Conservation (phyloP, 2,888 invertebrate species). For the Teleiodes luculella region DNA sequence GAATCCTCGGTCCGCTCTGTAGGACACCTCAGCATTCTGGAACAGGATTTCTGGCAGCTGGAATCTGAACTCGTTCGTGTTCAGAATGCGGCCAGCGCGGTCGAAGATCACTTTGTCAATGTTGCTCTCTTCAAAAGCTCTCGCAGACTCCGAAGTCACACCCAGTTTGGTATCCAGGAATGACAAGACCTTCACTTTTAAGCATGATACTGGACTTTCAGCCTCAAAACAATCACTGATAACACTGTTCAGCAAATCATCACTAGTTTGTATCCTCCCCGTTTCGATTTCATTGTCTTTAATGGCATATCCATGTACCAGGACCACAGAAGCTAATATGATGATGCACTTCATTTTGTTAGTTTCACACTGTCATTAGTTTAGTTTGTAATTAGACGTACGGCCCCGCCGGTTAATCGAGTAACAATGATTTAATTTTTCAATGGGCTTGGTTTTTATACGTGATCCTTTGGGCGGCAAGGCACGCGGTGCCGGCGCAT, state of each 20-base stretch:
- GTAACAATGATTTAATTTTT: constrained; percentile 78
- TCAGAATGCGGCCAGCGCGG: constrained; percentile 83
- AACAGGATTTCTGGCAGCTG: constrained; percentile 85
- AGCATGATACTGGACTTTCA: constrained; percentile 83
- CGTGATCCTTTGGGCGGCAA: constrained; percentile 76
- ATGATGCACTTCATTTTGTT: constrained; percentile 70
- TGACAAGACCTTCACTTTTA: constrained; percentile 86
- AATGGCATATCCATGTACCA: constrained; percentile 70
- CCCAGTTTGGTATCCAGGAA: constrained; percentile 86
- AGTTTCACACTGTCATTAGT: constrained; percentile 67
- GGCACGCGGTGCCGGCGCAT: constrained; percentile 61
- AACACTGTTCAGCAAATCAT: constrained; percentile 84
- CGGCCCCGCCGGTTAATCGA: constrained; percentile 69
- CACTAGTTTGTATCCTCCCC: constrained; percentile 80
- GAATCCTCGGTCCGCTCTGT: constrained; percentile 82
- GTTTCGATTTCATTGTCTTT: constrained; percentile 78
- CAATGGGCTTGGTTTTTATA: constrained; percentile 84
- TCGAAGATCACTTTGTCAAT: constrained; percentile 87
- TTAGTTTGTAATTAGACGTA: constrained; percentile 73
- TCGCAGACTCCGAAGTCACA: constrained; percentile 78
- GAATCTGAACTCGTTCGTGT: constrained; percentile 85
- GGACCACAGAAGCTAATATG: constrained; percentile 71
- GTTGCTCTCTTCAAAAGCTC: constrained; percentile 79
- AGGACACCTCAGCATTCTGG: constrained; percentile 82
- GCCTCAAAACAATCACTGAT: constrained; percentile 85